Conservation (phyloP, 2,113 vertebrate genomes). For the Gallinago media region DNA sequence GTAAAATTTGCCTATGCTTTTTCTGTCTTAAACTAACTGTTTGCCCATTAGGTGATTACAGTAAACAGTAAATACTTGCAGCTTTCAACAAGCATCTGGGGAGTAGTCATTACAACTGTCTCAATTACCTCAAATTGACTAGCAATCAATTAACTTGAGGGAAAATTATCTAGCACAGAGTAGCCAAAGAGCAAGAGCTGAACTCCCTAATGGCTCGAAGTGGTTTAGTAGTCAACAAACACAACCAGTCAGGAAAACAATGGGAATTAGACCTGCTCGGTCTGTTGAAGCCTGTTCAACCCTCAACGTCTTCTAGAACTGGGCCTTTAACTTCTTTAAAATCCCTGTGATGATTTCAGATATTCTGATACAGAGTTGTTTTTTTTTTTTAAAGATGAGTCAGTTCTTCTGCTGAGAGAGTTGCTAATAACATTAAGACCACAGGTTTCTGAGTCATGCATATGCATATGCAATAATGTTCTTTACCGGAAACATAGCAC, state of each 20-base stretch:
- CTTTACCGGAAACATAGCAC: background rate
- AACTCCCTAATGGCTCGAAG: background rate
- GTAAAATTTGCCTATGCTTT: background rate
- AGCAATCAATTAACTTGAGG: conserved; percentile 14
- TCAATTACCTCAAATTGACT: background rate
- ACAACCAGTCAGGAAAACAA: background rate
- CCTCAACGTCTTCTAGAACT: background rate
- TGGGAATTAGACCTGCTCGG: background rate
- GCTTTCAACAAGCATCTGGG: background rate
- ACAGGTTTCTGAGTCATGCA: conserved; percentile 44
- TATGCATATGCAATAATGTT: background rate
- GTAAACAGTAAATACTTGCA: background rate
- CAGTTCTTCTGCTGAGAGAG: background rate
- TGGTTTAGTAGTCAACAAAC: background rate
- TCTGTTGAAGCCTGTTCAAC: background rate
- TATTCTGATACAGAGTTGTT: background rate
- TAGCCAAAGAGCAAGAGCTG: background rate
- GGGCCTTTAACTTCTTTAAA: background rate
- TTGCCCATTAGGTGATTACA: background rate
- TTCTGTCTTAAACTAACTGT: background rate
- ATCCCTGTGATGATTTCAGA: background rate
- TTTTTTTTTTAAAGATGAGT: background rate
- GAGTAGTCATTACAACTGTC: background rate
- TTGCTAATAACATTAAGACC: background rate
- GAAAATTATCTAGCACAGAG: background rate